These are phyloP conservation scores for Tyrannus savana DNA, from an alignment of 2,113 vertebrate genomes.

Conservation along the genomic window DNA sequence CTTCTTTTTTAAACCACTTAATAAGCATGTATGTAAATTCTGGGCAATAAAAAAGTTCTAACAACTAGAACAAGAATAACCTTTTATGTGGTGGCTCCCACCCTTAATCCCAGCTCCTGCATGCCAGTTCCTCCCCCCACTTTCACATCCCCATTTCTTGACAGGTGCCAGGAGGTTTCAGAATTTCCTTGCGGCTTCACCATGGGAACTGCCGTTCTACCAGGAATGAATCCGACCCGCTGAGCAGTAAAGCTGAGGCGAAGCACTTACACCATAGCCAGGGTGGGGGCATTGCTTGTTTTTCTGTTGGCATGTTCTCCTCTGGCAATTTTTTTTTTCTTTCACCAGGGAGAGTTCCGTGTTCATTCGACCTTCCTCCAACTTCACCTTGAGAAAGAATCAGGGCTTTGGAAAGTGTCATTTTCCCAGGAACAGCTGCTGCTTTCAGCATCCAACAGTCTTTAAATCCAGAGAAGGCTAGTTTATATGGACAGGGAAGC, in stretches of 20 bases:
- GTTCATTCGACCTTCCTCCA: constrained; percentile 17
- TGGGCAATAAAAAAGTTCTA: constrained; percentile 66
- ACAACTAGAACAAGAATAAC: constrained; percentile 69
- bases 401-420: constrained; percentile 22
- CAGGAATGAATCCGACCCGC: constrained; percentile 58
- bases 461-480: constrained; percentile 60
- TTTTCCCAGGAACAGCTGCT: constrained; percentile 62
- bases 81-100: constrained; percentile 71
- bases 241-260: constrained; percentile 57
- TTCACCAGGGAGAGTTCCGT: not conserved
- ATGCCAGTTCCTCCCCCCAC: constrained; percentile 55
- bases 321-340: not conserved
- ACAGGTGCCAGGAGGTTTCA: constrained; percentile 66
- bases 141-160: constrained; percentile 65
- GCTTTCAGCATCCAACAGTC: constrained; percentile 65
- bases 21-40: constrained; percentile 75
- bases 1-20: constrained; percentile 72
- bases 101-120: constrained; percentile 61
- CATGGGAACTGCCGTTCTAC: constrained; percentile 60
- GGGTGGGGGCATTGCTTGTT: constrained; percentile 12
- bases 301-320: not conserved
- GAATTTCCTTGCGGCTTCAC: constrained; percentile 43
- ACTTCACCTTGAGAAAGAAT: constrained; percentile 57
- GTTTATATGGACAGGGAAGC: constrained; percentile 60
- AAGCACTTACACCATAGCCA: not conserved